A percentile compares a stretch with the other conserved stretches of the same genome.
These are phyloP conservation scores for Callyntrura sp. DNA, from an alignment of 2,888 invertebrate genomes.

Conservation along the genomic window DNA sequence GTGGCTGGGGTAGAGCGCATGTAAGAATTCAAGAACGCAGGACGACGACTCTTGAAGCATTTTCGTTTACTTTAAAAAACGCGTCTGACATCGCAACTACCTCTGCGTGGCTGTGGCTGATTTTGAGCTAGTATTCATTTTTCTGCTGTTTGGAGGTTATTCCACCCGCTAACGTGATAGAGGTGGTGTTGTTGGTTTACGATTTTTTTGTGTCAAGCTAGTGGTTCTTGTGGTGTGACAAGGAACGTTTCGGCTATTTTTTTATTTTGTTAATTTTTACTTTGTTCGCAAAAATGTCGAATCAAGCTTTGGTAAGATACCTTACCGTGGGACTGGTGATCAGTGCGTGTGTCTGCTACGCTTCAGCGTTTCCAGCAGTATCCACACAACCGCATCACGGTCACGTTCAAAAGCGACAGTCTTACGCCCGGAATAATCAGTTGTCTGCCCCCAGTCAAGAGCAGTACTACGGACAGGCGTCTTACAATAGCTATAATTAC, in stretches of 20 bases:
- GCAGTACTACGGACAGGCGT: conserved; percentile 60
- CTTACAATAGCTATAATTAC: conserved; percentile 64
- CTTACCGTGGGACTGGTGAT: conserved; percentile 6
- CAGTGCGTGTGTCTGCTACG: conserved; percentile 13
- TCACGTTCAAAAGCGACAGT: conserved; percentile 60
- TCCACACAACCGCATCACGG: conserved; percentile 42
- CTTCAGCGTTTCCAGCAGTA: conserved; percentile 62
- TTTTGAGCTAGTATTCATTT: background rate
- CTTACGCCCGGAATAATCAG: conserved; percentile 64
- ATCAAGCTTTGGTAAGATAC: background rate
- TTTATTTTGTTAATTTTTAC: background rate
- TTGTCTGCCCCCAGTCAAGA: conserved; percentile 59
- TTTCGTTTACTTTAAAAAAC: too few species aligned
- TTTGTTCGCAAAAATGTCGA: conserved; percentile 28
- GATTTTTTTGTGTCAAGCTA: conserved; percentile 9
- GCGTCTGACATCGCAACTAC: background rate
- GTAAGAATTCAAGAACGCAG: conserved; percentile 35
- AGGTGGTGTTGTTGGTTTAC: background rate
- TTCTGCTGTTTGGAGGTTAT: conserved; percentile 61
- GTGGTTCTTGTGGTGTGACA: conserved; percentile 43
- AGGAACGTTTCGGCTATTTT: background rate
- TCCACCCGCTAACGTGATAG: conserved; percentile 51
- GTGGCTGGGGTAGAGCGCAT: background rate
- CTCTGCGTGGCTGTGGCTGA: conserved; percentile 3
- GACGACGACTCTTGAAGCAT: conserved; percentile 34